These are phyloP conservation scores for Hylaeus anthracinus DNA, from an alignment of 1,140 invertebrate species.

Conservation along the genomic window DNA sequence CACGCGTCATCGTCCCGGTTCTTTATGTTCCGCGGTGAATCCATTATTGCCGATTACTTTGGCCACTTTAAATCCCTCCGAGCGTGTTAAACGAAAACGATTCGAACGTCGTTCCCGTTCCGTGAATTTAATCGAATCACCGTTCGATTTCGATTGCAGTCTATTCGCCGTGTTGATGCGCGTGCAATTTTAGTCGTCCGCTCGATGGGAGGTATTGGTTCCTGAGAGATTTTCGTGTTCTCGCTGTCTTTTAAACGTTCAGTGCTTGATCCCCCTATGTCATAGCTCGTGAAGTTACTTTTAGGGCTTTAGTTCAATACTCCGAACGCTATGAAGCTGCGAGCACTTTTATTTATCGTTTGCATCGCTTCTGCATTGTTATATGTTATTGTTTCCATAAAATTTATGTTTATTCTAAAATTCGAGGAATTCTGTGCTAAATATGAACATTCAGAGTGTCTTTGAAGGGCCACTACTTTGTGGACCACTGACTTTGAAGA, in stretches of 20 bases:
- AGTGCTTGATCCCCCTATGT: too few species aligned
- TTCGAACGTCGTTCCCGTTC: not conserved
- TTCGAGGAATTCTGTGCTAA: too few species aligned
- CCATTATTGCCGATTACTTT: slow-evolving; percentile 31
- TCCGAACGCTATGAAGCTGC: too few species aligned
- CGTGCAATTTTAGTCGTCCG: not conserved
- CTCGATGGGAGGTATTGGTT: not conserved
- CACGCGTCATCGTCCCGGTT: not conserved
- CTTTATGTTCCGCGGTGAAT: not conserved
- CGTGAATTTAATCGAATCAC: slow-evolving; percentile 23
- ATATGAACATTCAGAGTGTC: too few species aligned
- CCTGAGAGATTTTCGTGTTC: not conserved
- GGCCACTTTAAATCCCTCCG: slow-evolving; percentile 2
- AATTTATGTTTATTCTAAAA: too few species aligned
- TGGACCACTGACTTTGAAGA: too few species aligned
- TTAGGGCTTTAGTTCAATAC: too few species aligned
- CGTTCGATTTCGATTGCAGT: slow-evolving; percentile 12
- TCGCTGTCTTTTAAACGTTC: not conserved
- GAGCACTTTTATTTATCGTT: too few species aligned
- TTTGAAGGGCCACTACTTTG: too few species aligned
- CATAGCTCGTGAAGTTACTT: too few species aligned
- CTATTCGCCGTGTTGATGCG: not conserved
- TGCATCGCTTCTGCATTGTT: too few species aligned
- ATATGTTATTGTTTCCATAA: too few species aligned
- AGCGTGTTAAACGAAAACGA: not conserved